Evolutionary conservation across 2,797 vertebrate genomes (phyloP).

Genomic region (Lemur catta): DNA sequence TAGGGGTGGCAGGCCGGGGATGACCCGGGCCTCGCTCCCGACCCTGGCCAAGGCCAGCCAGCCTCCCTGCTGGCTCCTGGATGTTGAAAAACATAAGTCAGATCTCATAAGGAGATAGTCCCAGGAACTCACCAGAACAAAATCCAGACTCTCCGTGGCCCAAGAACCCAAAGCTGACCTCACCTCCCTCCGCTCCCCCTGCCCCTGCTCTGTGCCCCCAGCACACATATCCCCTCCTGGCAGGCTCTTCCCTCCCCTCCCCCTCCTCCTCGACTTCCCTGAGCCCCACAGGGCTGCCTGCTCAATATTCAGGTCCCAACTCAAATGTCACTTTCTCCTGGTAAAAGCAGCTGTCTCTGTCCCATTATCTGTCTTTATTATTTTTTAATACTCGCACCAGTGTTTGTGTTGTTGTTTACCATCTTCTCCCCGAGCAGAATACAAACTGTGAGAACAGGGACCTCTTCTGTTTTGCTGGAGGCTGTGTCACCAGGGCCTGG

Average conservation of each 20-base stretch:
- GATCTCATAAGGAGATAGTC: background rate
- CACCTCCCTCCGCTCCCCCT: fast-evolving
- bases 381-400: background rate
- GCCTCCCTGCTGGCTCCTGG: background rate
- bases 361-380: background rate
- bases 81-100: background rate
- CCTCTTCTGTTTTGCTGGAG: background rate
- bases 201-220: fast-evolving
- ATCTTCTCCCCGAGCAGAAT: background rate
- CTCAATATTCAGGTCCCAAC: background rate
- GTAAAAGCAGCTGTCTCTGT: background rate
- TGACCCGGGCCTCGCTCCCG: background rate
- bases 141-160: background rate
- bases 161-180: background rate
- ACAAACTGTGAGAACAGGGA: background rate
- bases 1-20: too few species aligned
- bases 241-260: background rate
- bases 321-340: background rate
- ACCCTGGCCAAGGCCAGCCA: background rate
- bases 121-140: background rate
- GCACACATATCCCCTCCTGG: background rate
- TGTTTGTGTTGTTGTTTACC: background rate
- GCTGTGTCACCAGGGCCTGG: background rate
- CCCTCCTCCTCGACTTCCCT: background rate
- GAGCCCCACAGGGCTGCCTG: background rate